Evolutionary conservation across 2,797 vertebrate species (phyloP), one percentile per base, ranked within the genome.

Genomic region (Rhynchonycteris naso): DNA sequence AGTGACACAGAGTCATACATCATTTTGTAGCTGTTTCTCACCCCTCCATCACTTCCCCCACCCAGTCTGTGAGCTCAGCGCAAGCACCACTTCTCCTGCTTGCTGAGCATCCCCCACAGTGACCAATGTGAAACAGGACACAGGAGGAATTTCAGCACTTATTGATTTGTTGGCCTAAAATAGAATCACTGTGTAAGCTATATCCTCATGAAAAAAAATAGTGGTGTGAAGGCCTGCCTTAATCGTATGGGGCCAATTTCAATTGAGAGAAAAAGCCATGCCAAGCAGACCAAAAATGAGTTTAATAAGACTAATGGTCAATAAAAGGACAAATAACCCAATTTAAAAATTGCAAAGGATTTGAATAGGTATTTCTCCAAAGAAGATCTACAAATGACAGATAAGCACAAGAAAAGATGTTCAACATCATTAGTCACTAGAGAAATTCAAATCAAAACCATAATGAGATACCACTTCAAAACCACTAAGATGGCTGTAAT

Each of bases 391-490:
- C 8, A 66, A 83, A 90, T 86, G 38, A 50, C 56, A 68, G 86
- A 68, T n/a, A 83, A 93, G 82, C 78, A 94, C 43, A 93, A 47
- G 30, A 90, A 96, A 80, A 94, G n/a, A 71, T 71, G 47, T 59
- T 61, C 66, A 75, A 26, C 52, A 84, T 80, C 65, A 80, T 90
- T 78, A 63, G 47, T 92, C 76, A 76, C 35, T 75, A 79, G 54
- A 58, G 65, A 96, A 95, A 88, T 24, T 30, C 47, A 94, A 94
- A 68, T 61, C 59, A 78, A 89, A 87, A 80, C 22, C 33, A 81
- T 56, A 76, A 22, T 11, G 56, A 93, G 65, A 54, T 33, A 58
- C 33, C 2, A 65, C 3, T 93, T 86, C 59, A 90, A 26, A 84
- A 11, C 75, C 52, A 89, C 33, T 52, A 90, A 22, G 14, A 90